phyloP scores from a whole-genome alignment of 2,113 vertebrate genomes.

The Ahaetulla prasina region DNA sequence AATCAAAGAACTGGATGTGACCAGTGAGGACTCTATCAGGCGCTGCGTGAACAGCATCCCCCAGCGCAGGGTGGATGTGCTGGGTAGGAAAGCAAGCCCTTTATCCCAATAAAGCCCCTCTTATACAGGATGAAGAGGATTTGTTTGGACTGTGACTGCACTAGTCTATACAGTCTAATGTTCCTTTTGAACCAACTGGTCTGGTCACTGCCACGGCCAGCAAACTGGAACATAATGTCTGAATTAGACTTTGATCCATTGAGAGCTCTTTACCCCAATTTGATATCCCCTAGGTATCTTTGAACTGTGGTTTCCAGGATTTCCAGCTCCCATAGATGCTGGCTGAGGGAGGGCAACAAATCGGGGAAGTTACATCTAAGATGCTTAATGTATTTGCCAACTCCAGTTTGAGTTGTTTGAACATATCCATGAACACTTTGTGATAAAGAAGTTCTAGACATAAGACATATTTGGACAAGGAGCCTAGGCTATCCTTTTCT shows the following conservation, averaged over 20 bases:
- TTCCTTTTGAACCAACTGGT: neutral
- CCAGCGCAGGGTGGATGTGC: slow-evolving; percentile 62
- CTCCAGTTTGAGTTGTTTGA: neutral
- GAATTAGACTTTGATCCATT: neutral
- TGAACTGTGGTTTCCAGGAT: neutral
- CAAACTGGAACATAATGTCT: neutral
- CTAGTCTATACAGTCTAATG: neutral
- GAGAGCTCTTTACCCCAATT: neutral
- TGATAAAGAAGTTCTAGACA: neutral
- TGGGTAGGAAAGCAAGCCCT: slow-evolving; percentile 45
- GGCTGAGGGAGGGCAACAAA: neutral
- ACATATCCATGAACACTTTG: neutral
- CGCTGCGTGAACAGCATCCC: slow-evolving; percentile 66
- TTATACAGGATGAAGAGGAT: neutral
- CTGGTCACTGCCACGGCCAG: neutral
- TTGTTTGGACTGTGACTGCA: neutral
- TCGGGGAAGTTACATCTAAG: neutral
- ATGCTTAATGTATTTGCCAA: neutral
- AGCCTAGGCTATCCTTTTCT: neutral
- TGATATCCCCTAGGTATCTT: neutral
- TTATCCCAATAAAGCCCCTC: neutral
- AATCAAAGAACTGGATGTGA: slow-evolving; percentile 66
- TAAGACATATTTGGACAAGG: neutral
- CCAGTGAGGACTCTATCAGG: slow-evolving; percentile 64
- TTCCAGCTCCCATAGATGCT: neutral